Percentiles rank a stretch among this genome's conserved stretches.
phyloP scores from a whole-genome alignment of 2,797 vertebrate genomes.

The Otolemur crassicaudatus region DNA sequence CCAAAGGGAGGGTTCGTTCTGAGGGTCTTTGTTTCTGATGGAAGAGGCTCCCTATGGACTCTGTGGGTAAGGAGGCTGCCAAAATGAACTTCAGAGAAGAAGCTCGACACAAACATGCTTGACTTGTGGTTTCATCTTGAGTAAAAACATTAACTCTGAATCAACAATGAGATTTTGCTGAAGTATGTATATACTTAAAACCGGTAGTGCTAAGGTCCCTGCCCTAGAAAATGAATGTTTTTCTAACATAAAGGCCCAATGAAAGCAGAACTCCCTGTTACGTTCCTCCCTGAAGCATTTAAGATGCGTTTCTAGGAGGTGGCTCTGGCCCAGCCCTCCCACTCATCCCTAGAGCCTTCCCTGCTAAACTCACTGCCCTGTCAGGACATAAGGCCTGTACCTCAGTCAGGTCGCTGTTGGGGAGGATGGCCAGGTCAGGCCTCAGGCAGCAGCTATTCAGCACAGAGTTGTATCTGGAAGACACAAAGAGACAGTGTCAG shows the following conservation, averaged over 20 bases:
- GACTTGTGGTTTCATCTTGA: constrained; percentile 1
- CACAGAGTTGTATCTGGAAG: constrained; percentile 92
- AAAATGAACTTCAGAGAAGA: not conserved
- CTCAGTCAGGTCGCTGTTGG: constrained; percentile 94
- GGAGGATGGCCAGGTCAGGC: constrained; percentile 93
- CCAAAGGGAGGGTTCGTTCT: not conserved
- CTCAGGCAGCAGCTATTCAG: constrained; percentile 93
- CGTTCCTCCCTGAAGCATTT: not conserved
- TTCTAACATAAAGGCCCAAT: not conserved
- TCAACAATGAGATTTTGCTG: not conserved
- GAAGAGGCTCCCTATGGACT: not conserved
- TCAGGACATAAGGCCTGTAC: constrained; percentile 82
- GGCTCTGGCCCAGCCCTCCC: not conserved
- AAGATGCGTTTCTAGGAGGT: not conserved
- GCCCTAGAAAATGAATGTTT: not conserved
- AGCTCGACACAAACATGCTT: not conserved
- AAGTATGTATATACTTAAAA: not conserved
- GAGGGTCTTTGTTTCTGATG: not conserved
- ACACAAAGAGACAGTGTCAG: constrained; percentile 71
- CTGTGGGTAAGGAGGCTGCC: not conserved
- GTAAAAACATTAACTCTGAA: not conserved
- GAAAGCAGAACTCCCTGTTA: not conserved
- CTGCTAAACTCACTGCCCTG: not conserved
- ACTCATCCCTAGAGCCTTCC: not conserved
- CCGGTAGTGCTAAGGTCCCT: not conserved